phyloP scores from a whole-genome alignment of 2,113 vertebrate genomes.

The Colius striatus region DNA sequence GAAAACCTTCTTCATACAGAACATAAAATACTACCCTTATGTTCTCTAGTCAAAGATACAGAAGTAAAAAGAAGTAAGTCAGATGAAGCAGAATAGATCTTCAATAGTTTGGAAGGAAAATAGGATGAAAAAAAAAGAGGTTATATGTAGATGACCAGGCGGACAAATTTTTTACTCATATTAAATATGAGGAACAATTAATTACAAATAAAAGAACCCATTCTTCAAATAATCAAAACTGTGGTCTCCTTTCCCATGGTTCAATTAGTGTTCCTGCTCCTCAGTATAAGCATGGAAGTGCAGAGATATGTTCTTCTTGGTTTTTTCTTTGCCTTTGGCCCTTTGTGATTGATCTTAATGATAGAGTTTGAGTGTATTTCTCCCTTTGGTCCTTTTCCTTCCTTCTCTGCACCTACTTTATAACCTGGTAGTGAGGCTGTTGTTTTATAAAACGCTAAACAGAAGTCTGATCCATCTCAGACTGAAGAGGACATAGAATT shows the following conservation, averaged over 20 bases:
- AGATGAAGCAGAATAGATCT: background rate
- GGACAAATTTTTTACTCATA: background rate
- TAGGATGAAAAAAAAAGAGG: background rate
- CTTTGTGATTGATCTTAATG: background rate
- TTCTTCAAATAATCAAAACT: background rate
- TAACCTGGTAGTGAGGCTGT: background rate
- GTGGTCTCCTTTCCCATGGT: background rate
- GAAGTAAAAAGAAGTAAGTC: background rate
- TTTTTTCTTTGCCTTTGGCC: conserved; percentile 7
- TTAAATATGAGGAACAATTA: background rate
- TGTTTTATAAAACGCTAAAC: background rate
- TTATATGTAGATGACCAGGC: background rate
- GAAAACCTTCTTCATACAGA: background rate
- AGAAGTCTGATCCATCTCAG: conserved; percentile 3
- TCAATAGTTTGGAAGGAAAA: background rate
- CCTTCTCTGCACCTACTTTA: background rate
- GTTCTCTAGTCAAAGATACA: background rate
- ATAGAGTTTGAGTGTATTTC: background rate
- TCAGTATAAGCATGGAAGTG: background rate
- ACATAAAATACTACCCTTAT: background rate
- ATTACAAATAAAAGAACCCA: background rate
- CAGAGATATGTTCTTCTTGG: background rate
- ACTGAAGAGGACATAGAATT: background rate
- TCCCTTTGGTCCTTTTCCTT: background rate
- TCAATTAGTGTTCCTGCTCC: background rate